These are phyloP conservation scores for Drosophila rellima DNA, from an alignment of 2,888 invertebrate genomes.

Conservation along the genomic window DNA sequence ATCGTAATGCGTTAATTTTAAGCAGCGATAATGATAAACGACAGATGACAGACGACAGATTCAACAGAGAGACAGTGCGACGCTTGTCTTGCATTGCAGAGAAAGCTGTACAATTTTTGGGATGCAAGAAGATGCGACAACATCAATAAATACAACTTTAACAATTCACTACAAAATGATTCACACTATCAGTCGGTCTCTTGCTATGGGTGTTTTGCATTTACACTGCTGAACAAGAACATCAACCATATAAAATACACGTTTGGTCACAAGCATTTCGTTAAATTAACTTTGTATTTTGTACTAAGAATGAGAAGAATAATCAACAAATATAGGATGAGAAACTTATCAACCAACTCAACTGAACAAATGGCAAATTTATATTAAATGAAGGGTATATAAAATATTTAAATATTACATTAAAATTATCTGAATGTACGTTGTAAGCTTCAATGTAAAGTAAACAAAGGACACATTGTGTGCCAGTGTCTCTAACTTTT, in stretches of 20 bases:
- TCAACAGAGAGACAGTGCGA: constrained; percentile 13
- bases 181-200: constrained; percentile 8
- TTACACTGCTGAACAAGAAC: constrained; percentile 42
- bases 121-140: constrained; percentile 5
- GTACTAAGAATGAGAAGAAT: not conserved
- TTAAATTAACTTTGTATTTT: constrained; percentile 23
- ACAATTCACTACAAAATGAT: not conserved
- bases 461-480: constrained; percentile 59
- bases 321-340: constrained; percentile 9
- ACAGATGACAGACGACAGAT: constrained; percentile 26
- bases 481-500: constrained; percentile 75
- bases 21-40: constrained; percentile 13
- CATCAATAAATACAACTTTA: constrained; percentile 7
- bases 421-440: constrained; percentile 56
- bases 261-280: constrained; percentile 45
- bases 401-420: constrained; percentile 55
- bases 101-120: not conserved
- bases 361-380: constrained; percentile 67
- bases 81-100: constrained; percentile 1
- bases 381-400: constrained; percentile 62
- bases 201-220: constrained; percentile 41
- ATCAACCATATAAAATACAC: constrained; percentile 8
- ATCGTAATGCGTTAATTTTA: constrained; percentile 22
- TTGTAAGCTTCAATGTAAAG: constrained; percentile 60
- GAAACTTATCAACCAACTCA: constrained; percentile 49